Conservation (phyloP, 2,113 vertebrate species). For the Gavia stellata region DNA sequence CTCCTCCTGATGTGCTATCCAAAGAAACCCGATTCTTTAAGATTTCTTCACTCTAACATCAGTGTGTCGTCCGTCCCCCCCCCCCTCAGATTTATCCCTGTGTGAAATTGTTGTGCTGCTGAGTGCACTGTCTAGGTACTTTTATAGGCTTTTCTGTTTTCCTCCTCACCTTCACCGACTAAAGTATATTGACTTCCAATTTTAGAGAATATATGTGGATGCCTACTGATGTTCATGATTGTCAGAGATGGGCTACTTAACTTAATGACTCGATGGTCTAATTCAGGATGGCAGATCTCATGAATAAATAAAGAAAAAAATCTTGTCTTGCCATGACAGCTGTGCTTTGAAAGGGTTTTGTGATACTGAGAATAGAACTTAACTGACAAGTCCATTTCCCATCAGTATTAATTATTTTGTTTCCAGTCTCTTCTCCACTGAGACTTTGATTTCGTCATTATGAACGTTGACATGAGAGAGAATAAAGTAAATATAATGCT, state of each 20-base stretch:
- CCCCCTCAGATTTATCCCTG: not conserved
- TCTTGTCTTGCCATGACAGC: slow-evolving; percentile 10
- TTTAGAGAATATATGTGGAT: not conserved
- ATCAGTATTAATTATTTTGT: slow-evolving; percentile 47
- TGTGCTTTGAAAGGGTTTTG: slow-evolving; percentile 24
- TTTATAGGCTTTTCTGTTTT: not conserved
- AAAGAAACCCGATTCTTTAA: not conserved
- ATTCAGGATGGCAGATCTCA: slow-evolving; percentile 31
- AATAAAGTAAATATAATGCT: not conserved
- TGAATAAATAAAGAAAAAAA: slow-evolving; percentile 48
- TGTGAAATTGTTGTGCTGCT: not conserved
- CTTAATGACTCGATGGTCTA: not conserved
- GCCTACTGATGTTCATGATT: not conserved
- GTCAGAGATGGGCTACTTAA: not conserved
- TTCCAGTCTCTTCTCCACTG: not conserved
- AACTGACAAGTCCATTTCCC: slow-evolving; percentile 29
- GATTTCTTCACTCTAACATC: not conserved
- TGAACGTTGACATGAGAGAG: not conserved
- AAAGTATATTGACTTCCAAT: not conserved
- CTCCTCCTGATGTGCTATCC: not conserved
- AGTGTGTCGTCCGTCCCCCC: not conserved
- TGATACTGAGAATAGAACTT: slow-evolving; percentile 30
- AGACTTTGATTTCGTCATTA: not conserved
- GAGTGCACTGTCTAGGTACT: not conserved
- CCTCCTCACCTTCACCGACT: not conserved